Conservation (phyloP, 2,888 invertebrate genomes). For the Mimachlamys varia region DNA sequence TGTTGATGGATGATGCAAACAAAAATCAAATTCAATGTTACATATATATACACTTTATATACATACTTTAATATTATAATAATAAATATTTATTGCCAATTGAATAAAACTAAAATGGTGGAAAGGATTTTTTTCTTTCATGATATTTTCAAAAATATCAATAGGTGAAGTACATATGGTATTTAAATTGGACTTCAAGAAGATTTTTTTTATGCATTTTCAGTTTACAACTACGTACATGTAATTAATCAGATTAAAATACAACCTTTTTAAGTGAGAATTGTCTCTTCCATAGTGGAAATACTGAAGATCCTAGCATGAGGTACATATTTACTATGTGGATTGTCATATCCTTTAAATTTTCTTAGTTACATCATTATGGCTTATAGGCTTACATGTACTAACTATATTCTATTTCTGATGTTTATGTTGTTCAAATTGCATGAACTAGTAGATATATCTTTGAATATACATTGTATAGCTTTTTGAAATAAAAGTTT, state of each 20-base stretch:
- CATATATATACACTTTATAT: conserved; percentile 25
- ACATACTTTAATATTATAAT: background rate
- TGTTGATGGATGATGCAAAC: background rate
- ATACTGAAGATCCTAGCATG: background rate
- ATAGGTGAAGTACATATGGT: background rate
- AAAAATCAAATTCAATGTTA: conserved; percentile 19
- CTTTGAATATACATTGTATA: background rate
- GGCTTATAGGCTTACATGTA: background rate
- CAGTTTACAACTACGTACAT: background rate
- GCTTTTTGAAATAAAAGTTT: background rate
- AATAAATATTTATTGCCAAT: background rate
- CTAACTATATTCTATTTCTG: background rate
- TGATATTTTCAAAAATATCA: background rate
- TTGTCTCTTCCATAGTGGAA: background rate
- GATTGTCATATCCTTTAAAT: background rate
- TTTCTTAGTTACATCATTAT: background rate
- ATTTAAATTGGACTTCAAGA: background rate
- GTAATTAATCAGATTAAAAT: background rate
- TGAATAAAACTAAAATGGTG: background rate
- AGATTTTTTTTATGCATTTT: background rate
- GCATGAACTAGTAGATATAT: background rate
- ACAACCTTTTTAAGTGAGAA: too few species aligned
- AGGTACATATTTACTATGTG: background rate
- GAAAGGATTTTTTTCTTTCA: background rate
- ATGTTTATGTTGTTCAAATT: conserved; percentile 1